A percentile compares a stretch with the other conserved stretches of the same genome.
These are phyloP conservation scores for Acanthurus leucopareius DNA, from an alignment of 2,797 vertebrate genomes.

Conservation along the genomic window DNA sequence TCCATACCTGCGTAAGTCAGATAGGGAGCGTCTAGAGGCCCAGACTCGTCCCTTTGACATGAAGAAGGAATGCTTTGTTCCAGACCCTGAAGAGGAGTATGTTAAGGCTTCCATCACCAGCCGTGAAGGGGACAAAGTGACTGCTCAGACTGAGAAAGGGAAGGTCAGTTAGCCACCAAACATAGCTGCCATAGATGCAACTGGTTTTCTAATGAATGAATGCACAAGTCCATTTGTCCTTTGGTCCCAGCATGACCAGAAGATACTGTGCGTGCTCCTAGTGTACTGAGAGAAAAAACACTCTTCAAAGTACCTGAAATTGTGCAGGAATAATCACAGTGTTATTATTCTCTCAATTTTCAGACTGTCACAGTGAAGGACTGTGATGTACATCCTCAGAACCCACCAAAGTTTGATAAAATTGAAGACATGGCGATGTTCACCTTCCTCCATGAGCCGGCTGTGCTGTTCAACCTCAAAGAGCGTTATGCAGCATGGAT, in stretches of 20 bases:
- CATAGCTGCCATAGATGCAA: constrained; percentile 15
- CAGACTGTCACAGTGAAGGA: constrained; percentile 90
- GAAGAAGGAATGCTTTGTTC: constrained; percentile 93
- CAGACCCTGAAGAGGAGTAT: constrained; percentile 88
- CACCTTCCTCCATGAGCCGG: constrained; percentile 92
- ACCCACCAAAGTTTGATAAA: constrained; percentile 92
- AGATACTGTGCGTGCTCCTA: background rate
- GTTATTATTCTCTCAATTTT: constrained; percentile 17
- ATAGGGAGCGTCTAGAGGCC: constrained; percentile 90
- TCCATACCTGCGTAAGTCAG: constrained; percentile 90
- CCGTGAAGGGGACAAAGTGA: constrained; percentile 92
- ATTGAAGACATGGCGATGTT: constrained; percentile 96
- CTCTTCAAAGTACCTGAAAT: background rate
- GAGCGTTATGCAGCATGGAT: constrained; percentile 94
- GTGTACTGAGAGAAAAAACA: background rate
- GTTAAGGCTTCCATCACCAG: constrained; percentile 88
- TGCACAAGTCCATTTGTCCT: background rate
- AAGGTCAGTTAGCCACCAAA: constrained; percentile 82
- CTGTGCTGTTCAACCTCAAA: constrained; percentile 95
- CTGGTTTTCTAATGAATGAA: constrained; percentile 9
- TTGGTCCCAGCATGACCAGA: background rate
- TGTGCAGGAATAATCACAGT: background rate
- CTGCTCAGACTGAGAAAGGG: constrained; percentile 87
- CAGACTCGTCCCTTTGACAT: constrained; percentile 93
- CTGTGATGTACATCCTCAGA: constrained; percentile 85